Conservation (phyloP, 2,888 invertebrate genomes). For the Odontocolon sp. region DNA sequence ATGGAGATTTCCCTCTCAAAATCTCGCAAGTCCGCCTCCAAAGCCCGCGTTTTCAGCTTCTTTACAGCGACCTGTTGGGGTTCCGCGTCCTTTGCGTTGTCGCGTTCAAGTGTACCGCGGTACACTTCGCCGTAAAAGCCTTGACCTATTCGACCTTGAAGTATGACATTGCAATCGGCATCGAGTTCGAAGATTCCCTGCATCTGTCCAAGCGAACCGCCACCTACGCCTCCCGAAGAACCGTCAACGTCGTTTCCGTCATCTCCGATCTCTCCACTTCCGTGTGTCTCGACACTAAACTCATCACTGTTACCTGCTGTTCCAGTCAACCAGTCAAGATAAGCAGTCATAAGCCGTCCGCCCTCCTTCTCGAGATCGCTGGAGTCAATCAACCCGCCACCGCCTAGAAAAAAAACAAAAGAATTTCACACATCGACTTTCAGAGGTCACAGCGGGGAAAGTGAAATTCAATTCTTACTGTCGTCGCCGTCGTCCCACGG, state of each 20-base stretch:
- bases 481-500: slow-evolving; percentile 75
- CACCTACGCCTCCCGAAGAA: slow-evolving; percentile 55
- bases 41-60: slow-evolving; percentile 83
- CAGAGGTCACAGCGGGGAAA: too few relatives aligned
- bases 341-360: too few relatives aligned
- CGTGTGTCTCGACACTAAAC: slow-evolving; percentile 33
- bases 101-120: slow-evolving; percentile 87
- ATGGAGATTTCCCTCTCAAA: slow-evolving; percentile 93
- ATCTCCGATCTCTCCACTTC: slow-evolving; percentile 49
- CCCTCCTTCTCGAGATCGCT: slow-evolving; percentile 64
- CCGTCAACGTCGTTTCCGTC: slow-evolving; percentile 44
- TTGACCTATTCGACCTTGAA: slow-evolving; percentile 85
- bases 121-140: slow-evolving; percentile 95
- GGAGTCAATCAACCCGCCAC: slow-evolving; percentile 58
- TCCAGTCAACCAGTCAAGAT: slow-evolving; percentile 70
- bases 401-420: slow-evolving; percentile 55
- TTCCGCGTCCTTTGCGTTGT: slow-evolving; percentile 81
- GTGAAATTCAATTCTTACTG: slow-evolving; percentile 57
- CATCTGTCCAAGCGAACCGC: slow-evolving; percentile 77
- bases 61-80: slow-evolving; percentile 86
- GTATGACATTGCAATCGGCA: slow-evolving; percentile 83
- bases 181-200: slow-evolving; percentile 83
- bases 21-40: slow-evolving; percentile 84
- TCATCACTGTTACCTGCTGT: slow-evolving; percentile 60
- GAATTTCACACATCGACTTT: too few relatives aligned